phyloP scores from a whole-genome alignment of 2,113 vertebrate species.

The Platichthys stellatus region DNA sequence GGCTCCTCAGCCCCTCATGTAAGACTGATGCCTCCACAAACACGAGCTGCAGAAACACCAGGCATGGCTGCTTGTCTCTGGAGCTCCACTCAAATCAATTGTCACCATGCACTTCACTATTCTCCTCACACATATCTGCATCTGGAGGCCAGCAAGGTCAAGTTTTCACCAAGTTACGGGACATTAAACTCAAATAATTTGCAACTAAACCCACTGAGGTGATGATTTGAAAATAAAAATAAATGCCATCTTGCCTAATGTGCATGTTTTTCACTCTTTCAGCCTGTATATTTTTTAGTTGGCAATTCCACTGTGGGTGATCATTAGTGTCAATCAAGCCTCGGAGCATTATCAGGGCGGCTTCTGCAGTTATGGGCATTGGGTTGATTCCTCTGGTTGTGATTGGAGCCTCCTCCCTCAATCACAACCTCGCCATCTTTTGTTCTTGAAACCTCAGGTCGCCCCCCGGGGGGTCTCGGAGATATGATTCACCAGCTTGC shows the following conservation, averaged over 20 bases:
- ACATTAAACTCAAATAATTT: slow-evolving; percentile 23
- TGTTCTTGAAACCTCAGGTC: slow-evolving; percentile 24
- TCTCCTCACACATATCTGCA: neutral
- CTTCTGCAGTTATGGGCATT: too few relatives aligned
- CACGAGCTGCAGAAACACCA: slow-evolving; percentile 10
- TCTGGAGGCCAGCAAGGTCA: slow-evolving; percentile 7
- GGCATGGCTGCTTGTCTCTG: slow-evolving; percentile 36
- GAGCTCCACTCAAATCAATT: neutral
- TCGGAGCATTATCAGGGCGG: too few relatives aligned
- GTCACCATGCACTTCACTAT: slow-evolving; percentile 15
- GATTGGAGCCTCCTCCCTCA: neutral
- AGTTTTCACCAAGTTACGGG: neutral
- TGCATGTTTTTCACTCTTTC: neutral
- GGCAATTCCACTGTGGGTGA: slow-evolving; percentile 44
- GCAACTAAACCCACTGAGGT: slow-evolving; percentile 2
- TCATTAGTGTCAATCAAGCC: too few relatives aligned
- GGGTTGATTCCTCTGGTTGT: too few relatives aligned
- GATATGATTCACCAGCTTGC: neutral
- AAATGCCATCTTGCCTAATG: slow-evolving; percentile 10
- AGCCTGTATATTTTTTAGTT: neutral
- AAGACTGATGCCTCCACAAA: slow-evolving; percentile 34
- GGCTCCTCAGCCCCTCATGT: slow-evolving; percentile 4
- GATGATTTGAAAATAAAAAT: slow-evolving; percentile 21
- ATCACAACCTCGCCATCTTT: slow-evolving; percentile 8
- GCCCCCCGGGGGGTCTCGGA: slow-evolving; percentile 14